Percentiles rank a stretch among this genome's conserved stretches.
These are phyloP conservation scores for Tiaroga cobitis DNA, from an alignment of 2,797 vertebrate species.

Conservation along the genomic window DNA sequence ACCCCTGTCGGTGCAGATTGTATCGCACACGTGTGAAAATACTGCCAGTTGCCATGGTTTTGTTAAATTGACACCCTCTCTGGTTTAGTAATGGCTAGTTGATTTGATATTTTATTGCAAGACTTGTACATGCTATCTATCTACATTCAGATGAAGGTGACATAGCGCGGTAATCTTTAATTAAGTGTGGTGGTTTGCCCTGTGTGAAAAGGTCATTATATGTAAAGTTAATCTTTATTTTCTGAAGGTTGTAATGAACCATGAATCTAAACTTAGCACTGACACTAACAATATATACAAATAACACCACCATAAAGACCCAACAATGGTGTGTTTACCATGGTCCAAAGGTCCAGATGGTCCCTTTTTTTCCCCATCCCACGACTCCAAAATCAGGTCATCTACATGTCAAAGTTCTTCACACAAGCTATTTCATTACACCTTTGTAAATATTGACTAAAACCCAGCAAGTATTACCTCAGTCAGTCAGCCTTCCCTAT, in stretches of 20 bases:
- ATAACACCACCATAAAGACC: background rate
- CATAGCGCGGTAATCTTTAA: background rate
- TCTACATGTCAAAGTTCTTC: background rate
- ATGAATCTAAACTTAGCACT: background rate
- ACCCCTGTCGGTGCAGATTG: constrained; percentile 65
- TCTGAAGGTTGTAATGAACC: background rate
- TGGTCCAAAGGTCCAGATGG: background rate
- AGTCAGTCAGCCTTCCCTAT: background rate
- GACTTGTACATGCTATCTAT: background rate
- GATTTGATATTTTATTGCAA: background rate
- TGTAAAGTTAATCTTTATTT: constrained; percentile 18
- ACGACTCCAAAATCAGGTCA: background rate
- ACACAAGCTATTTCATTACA: background rate
- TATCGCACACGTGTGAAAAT: constrained; percentile 9
- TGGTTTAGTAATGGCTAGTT: background rate
- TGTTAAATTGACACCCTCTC: background rate
- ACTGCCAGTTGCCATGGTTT: background rate
- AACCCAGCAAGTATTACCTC: background rate
- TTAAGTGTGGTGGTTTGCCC: background rate
- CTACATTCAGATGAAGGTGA: background rate
- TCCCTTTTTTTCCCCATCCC: background rate
- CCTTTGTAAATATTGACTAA: background rate
- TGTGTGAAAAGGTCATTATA: background rate
- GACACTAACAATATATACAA: background rate
- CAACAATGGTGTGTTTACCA: background rate